A percentile compares a stretch with the other conserved stretches of the same genome.
Evolutionary conservation across 2,797 vertebrate species (phyloP).

Genomic region (Falco biarmicus): DNA sequence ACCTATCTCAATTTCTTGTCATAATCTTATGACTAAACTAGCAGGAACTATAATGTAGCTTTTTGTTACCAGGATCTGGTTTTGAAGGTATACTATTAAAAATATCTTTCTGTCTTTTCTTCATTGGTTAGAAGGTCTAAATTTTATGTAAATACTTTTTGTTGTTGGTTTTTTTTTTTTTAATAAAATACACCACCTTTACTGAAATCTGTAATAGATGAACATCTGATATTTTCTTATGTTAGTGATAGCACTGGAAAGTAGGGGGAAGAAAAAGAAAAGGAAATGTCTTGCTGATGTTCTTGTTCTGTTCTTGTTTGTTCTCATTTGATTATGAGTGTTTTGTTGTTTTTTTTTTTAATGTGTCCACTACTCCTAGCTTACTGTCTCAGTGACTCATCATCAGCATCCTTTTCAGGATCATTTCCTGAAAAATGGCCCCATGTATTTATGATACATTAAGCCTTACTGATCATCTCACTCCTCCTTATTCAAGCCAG

Average conservation of each 20-base stretch:
- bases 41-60: background rate
- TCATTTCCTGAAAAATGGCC: background rate
- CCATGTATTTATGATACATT: background rate
- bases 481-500: background rate
- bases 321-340: background rate
- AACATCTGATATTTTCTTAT: background rate
- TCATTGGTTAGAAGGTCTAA: background rate
- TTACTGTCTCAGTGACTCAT: background rate
- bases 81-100: background rate
- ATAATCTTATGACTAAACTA: background rate
- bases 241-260: background rate
- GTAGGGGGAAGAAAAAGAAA: background rate
- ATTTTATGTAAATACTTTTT: background rate
- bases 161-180: background rate
- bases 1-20: background rate
- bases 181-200: background rate
- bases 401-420: background rate
- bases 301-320: background rate
- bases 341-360: background rate
- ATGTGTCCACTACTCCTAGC: background rate
- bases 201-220: background rate
- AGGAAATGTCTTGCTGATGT: background rate
- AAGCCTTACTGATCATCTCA: background rate
- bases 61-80: background rate
- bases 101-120: background rate